A percentile compares a stretch with the other conserved stretches of the same genome.
These are phyloP conservation scores for Monopis laevigella DNA, from an alignment of 2,888 invertebrate species.

Conservation along the genomic window DNA sequence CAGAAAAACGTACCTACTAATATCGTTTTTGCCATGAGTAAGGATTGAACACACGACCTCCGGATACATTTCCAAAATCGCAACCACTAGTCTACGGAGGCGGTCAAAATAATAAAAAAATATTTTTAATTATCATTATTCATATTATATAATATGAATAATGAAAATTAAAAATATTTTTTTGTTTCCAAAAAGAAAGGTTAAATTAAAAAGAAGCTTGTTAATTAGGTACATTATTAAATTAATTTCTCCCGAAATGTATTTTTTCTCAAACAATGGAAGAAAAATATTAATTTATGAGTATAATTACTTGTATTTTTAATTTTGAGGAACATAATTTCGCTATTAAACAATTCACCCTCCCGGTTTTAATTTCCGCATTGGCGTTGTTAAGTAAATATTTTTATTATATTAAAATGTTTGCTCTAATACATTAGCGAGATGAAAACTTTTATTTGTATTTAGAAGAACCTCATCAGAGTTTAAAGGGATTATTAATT, in stretches of 20 bases:
- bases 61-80: too few relatives aligned
- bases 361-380: conserved; percentile 24
- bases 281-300: background rate
- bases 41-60: too few relatives aligned
- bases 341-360: conserved; percentile 6
- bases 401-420: conserved; percentile 30
- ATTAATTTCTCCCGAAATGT: background rate
- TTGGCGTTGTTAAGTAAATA: conserved; percentile 27
- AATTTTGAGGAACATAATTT: conserved; percentile 7
- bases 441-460: conserved; percentile 1
- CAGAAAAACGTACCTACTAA: too few relatives aligned
- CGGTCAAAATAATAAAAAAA: too few relatives aligned
- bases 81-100: too few relatives aligned
- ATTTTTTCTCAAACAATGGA: conserved; percentile 6
- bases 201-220: too few relatives aligned
- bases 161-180: too few relatives aligned
- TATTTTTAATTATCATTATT: too few relatives aligned
- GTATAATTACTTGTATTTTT: conserved; percentile 7
- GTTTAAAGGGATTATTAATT: background rate
- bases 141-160: too few relatives aligned
- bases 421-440: conserved; percentile 22
- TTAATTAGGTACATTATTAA: background rate
- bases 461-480: conserved; percentile 1
- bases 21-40: too few relatives aligned
- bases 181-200: too few relatives aligned